Evolutionary conservation across 2,797 vertebrate species (phyloP).

Genomic region (Limnodromus scolopaceus): DNA sequence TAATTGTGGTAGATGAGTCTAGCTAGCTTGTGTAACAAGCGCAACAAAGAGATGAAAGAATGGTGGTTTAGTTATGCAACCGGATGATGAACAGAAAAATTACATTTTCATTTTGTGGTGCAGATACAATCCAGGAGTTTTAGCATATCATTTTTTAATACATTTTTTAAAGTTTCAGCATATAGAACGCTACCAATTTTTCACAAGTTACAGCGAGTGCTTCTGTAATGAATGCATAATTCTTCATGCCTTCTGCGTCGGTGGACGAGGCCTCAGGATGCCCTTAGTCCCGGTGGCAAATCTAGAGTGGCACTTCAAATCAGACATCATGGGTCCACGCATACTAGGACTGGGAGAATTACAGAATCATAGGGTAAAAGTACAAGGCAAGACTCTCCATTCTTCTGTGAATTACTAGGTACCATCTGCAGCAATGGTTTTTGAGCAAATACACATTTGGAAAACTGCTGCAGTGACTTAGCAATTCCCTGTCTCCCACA

Average conservation of each 20-base stretch:
- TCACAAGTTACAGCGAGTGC: neutral
- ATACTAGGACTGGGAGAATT: neutral
- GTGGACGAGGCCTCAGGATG: neutral
- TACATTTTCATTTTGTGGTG: neutral
- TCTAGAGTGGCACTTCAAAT: neutral
- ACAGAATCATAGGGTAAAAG: neutral
- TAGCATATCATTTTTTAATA: neutral
- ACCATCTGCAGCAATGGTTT: neutral
- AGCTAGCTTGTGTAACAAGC: neutral
- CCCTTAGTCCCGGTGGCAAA: neutral
- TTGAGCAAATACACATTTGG: neutral
- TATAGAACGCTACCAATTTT: neutral
- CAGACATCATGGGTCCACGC: neutral
- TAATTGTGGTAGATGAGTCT: neutral
- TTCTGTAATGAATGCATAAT: neutral
- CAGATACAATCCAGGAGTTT: neutral
- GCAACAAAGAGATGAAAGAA: neutral
- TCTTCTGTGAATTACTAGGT: neutral
- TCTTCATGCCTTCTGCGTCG: neutral
- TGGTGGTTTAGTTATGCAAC: neutral
- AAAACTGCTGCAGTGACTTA: neutral
- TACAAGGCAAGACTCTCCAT: neutral
- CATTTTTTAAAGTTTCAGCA: neutral
- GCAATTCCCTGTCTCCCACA: neutral
- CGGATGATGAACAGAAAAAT: neutral